Evolutionary conservation across 1,140 invertebrate genomes (phyloP), one percentile per base, ranked within the genome.

Genomic region (Acromyrmex heyeri): DNA sequence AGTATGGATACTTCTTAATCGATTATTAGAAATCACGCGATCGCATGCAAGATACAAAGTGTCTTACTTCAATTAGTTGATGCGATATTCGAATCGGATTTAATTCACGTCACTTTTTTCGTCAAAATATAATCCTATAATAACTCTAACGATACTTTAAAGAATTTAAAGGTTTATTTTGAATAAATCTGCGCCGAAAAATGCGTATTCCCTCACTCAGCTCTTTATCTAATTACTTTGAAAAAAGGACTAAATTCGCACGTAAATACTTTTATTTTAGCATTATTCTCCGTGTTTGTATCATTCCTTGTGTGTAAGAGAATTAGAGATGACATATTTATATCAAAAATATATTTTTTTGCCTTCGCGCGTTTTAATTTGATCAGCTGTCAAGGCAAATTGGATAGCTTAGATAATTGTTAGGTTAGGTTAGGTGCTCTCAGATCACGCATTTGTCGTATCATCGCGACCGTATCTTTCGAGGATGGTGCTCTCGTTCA

Each of bases 401-500:
- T 30, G 8, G 6, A 10, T n/a, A 76, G 34, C 8, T 76, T 76
- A n/a, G 24, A 3, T 8, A 24, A 64, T 27, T n/a, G 55, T 77
- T 61, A 44, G 34, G 57, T 77, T 77, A 77, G 75, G 55, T 77
- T 62, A 77, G 38, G 75, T 24, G 12, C n/a, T 21, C 10, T 4
- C 30, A 1, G 24, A 53, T 53, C 55, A 7, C 14, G 34, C 38
- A 16, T 14, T 38, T 12, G 30, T 75, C 27, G 14, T 55, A 1
- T 44, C 18, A 24, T 44, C 48, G 55, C 10, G 38, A 55, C 10
- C 8, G 18, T 72, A 8, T 24, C 27, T 48, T 3, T 57, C 12
- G 7, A 77, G 48, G 3, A 90, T 91, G 67, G 53, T 91, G 27
- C 73, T 87, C 12, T 70, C 70, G 12, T 88, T 83, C 38, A 70